Base-by-base conservation (phyloP, 2,888 invertebrate genomes). In the Dilophus febrilis region DNA sequence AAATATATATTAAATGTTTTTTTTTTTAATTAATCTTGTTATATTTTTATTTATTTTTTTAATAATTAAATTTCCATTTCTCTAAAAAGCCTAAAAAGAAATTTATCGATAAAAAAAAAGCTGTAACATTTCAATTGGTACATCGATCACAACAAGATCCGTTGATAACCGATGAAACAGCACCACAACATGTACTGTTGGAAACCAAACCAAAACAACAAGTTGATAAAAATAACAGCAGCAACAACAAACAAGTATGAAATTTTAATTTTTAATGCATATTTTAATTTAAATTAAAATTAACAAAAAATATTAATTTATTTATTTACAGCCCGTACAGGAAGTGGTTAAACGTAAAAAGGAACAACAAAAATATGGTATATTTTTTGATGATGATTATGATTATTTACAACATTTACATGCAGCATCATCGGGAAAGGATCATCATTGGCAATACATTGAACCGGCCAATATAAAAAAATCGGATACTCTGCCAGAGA, bases 71-170 rank as follows among this genome's bases (percentile, higher is more conserved):
- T n/a, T n/a, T n/a, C n/a, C n/a, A n/a, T n/a, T n/a, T n/a, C n/a
- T n/a, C n/a, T n/a, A n/a, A n/a, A n/a, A n/a, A 37, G 37, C 37
- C 37, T 3, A 62, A 59, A 41, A 61, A 56, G 34, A 38, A 55
- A 54, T 94, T 92, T 55, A 90, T 95, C 51, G 85, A 92, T 56
- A 84, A 84, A 50, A 91, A 91, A 57, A 82, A 81, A 54, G 77
- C 91, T 0, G 82, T 90, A 17, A 88, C 87, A 1, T 97, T 94
- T 57, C 83, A 84, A 54, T 63, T 97, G 46, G 90, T 94, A 2
- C 90, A 94, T 56, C 73, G 95, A 55, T 91, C 91, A 53, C 94
- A 94, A 61, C 77, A 77, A 53, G 95, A 95, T 72, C 94, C 95
- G 2, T 60, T 95, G 38, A 71, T 77, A 1, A 83, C 83, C 1